Percentiles rank a stretch among this genome's conserved stretches.
Evolutionary conservation across 2,888 invertebrate species (phyloP).

Genomic region (Diaprepes abbreviatus): DNA sequence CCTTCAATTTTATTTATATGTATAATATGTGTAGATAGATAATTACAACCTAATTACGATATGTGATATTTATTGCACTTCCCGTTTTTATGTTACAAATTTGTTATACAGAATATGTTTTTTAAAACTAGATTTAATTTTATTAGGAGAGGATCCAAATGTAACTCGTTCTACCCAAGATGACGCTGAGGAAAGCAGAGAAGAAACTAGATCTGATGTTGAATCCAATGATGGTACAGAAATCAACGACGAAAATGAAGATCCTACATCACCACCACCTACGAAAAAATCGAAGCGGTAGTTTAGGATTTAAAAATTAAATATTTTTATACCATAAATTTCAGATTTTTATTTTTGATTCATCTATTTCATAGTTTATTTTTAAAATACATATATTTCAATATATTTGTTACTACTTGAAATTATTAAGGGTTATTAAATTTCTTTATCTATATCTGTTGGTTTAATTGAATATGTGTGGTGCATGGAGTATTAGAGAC

Average conservation of each 20-base stretch:
- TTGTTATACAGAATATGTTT: too few relatives aligned
- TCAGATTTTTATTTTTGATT: neutral
- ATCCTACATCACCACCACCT: slow-evolving; percentile 3
- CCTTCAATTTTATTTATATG: too few relatives aligned
- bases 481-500: too few relatives aligned
- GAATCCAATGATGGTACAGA: slow-evolving; percentile 3
- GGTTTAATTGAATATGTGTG: too few relatives aligned
- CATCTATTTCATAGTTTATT: neutral
- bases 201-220: neutral
- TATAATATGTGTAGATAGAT: too few relatives aligned
- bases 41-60: too few relatives aligned
- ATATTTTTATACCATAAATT: neutral
- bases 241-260: slow-evolving; percentile 16
- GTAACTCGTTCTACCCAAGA: neutral
- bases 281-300: slow-evolving; percentile 9
- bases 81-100: too few relatives aligned
- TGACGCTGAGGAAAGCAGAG: neutral
- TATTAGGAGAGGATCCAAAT: neutral
- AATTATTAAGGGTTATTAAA: too few relatives aligned
- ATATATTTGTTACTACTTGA: too few relatives aligned
- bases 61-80: too few relatives aligned
- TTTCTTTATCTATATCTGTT: too few relatives aligned
- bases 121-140: too few relatives aligned
- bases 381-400: neutral
- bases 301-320: neutral